Base-by-base conservation (phyloP, 2,888 invertebrate species). In the Caradrina clavipalpis region DNA sequence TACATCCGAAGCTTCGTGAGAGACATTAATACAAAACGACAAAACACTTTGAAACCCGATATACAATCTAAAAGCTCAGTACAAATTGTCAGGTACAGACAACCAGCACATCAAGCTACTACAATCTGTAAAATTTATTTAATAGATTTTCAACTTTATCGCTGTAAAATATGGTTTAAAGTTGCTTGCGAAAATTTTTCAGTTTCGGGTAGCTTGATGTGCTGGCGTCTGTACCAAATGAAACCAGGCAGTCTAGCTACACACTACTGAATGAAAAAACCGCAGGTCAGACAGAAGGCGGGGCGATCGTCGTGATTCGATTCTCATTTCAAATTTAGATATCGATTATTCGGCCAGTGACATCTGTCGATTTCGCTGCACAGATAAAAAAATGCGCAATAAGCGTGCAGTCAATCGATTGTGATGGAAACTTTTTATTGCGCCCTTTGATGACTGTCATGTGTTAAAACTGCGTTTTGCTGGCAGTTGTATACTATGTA, bases 331-430 rank as follows among this genome's bases (percentile, higher is more conserved):
- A n/a, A 55, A 49, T 64, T 42, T n/a, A 42, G 54, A 54, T 22
- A 55, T 13, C 21, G 54, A 55, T 55, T 31, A 69, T 68, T 39
- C 59, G 42, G 69, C 31, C 71, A 57, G 47, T 70, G 51, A 47
- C 47, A 62, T 54, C 39, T 21, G 51, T 53, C 26, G 45, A 70
- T 57, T 63, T 42, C 15, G 15, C 0, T 42, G 15, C 47, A 57
- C 21, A 69, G 39, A 69, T 53, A 58, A 69, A 53, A 51, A 11
- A 19, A 56, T 11, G 26, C 21, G 21, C 13, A 55, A 21, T 13
- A 42, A 21, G 39, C 53, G 5, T 15, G 11, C 42, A 13, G 6
- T 13, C n/a, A n/a, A 67, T 57, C 31, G 22, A 35, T 1, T 45
- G 35, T 19, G 26, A 15, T 50, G 50, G 0, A n/a, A 65, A 68